Evolutionary conservation across 2,113 vertebrate species (phyloP), one percentile per base, ranked within the genome.

Genomic region (Oreocharis arfaki): DNA sequence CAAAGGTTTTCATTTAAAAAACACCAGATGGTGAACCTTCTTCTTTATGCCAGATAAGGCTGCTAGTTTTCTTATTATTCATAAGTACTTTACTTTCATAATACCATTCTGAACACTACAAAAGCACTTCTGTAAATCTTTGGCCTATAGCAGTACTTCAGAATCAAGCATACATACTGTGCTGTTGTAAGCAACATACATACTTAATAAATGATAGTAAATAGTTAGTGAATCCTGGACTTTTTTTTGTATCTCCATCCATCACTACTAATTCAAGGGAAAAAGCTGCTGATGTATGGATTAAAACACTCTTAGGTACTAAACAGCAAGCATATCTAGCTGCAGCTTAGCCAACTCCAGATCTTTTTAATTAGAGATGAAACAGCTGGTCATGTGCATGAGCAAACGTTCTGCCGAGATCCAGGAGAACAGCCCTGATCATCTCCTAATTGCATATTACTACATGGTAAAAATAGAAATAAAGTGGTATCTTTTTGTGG

Each of bases 21-120:
- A 87, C 50, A 97, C 88, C 95, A 96, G 94, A 97, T 97, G 93
- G 95, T 93, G 94, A 81, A 84, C 60, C 82, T 93, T 64, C 71
- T 70, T 78, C 74, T 95, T 97, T 96, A 76, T 93, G 92, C 95
- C 90, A 95, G 84, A 87, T 91, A 96, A 93, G 42, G 20, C 85
- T 71, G 92, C 94, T 95, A 79, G 57, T 91, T 93, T 96, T 89
- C 64, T 84, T 88, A 88, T 73, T 96, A 75, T 89, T 96, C 69
- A 53, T 55, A 81, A 86, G 79, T 86, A 87, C 79, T 94, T 94
- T 44, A 73, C 52, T 96, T 93, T 88, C 91, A 69, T 74, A 94
- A 91, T 84, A 61, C 71, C 37, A 64, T 78, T 86, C 10, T 92
- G 88, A 89, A 92, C 65, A 78, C 76, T 71, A 28, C 61, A 84